Percentiles rank a stretch among this genome's conserved stretches.
Conservation (phyloP, 2,888 invertebrate genomes). For the Phengaris alcon region DNA sequence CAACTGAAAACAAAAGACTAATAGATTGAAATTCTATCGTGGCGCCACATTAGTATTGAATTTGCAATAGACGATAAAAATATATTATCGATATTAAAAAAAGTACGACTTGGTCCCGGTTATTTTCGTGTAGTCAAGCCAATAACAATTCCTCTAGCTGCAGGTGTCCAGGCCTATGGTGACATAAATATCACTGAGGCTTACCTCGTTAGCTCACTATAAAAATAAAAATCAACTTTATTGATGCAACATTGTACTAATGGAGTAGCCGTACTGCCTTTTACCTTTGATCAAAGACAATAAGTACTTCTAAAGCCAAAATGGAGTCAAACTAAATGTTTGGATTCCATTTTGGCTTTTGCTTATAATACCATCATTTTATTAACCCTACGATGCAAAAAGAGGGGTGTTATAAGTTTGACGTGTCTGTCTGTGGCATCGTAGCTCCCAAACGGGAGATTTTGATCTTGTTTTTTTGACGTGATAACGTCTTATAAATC, state of each 20-base stretch:
- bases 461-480: too few species aligned
- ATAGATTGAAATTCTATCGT: slow-evolving; percentile 9
- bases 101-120: slow-evolving; percentile 2
- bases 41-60: slow-evolving; percentile 13
- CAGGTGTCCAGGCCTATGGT: slow-evolving; percentile 26
- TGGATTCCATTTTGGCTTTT: not conserved
- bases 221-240: slow-evolving; percentile 20
- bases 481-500: too few species aligned
- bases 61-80: slow-evolving; percentile 4
- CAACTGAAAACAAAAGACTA: slow-evolving; percentile 5
- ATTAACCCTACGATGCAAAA: too few species aligned
- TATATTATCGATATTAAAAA: not conserved
- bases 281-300: not conserved
- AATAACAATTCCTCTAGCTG: slow-evolving; percentile 27
- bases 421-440: too few species aligned
- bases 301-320: not conserved
- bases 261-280: not conserved
- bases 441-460: too few species aligned
- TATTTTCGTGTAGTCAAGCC: slow-evolving; percentile 22
- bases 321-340: not conserved
- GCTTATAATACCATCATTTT: too few species aligned
- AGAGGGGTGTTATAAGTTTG: too few species aligned
- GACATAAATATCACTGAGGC: slow-evolving; percentile 26
- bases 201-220: slow-evolving; percentile 23
- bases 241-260: slow-evolving; percentile 27